Conservation (phyloP, 2,113 vertebrate genomes). For the Coregonus clupeaformis region DNA sequence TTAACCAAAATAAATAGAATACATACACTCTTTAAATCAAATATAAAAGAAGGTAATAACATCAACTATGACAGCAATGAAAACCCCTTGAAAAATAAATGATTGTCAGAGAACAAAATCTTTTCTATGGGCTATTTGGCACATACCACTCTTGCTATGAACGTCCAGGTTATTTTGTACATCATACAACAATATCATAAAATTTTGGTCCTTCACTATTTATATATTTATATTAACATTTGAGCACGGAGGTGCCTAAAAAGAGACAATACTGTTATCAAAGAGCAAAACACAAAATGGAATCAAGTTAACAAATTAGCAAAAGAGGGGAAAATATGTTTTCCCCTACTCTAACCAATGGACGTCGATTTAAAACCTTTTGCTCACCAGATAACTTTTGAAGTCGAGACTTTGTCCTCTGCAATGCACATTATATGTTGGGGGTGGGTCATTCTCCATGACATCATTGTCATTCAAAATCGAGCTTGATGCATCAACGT, state of each 20-base stretch:
- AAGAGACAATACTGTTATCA: constrained; percentile 88
- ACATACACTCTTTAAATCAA: constrained; percentile 73
- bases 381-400: constrained; percentile 54
- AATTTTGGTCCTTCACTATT: constrained; percentile 94
- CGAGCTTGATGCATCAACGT: constrained; percentile 21
- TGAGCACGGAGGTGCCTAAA: constrained; percentile 77
- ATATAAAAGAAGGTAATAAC: constrained; percentile 66
- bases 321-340: constrained; percentile 67
- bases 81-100: constrained; percentile 75
- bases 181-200: constrained; percentile 80
- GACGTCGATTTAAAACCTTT: constrained; percentile 52
- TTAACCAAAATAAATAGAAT: constrained; percentile 76
- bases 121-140: constrained; percentile 82
- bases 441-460: constrained; percentile 34
- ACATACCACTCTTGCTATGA: constrained; percentile 79
- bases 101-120: constrained; percentile 86
- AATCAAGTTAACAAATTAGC: constrained; percentile 76
- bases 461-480: constrained; percentile 26
- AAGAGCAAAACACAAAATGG: constrained; percentile 78
- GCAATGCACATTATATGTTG: constrained; percentile 50
- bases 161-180: constrained; percentile 80
- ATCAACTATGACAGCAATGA: constrained; percentile 63
- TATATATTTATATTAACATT: constrained; percentile 89
- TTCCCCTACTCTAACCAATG: too few relatives aligned
- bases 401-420: constrained; percentile 43